Evolutionary conservation across 2,113 vertebrate species (phyloP), one percentile per base, ranked within the genome.

Genomic region (Crocuta crocuta): DNA sequence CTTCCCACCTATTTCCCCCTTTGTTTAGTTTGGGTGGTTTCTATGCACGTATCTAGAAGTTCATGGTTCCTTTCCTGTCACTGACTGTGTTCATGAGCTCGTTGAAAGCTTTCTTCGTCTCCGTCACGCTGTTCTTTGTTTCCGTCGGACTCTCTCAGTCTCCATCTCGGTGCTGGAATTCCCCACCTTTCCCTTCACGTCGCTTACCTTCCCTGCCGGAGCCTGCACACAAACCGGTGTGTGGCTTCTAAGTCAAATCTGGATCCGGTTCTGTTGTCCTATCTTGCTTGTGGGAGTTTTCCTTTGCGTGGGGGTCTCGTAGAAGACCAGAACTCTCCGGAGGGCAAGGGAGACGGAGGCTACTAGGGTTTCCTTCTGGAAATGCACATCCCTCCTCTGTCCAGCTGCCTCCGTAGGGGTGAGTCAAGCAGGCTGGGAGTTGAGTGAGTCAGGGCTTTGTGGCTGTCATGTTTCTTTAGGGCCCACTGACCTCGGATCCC

Each of bases 31-130:
- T 26, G 73, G 15, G 26, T 17, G 28, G 35, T 43, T 23, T 35
- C 71, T n/a, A 17, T 35, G 8, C 50, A 31, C 21, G 12, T 45
- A 39, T 24, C 17, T 31, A 7, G 35, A 76, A 66, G n/a, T 13
- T 55, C 26, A 2, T 0, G 33, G 61, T 35, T 82, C 43, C 48
- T 83, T 10, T 24, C 33, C 3, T 33, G 45, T 10, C 45, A 10
- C n/a, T 10, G 28, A 24, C 23, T 8, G 63, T 28, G 8, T 17
- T 31, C 0, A 0, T 1, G 39, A n/a, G 61, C 45, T 33, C 3
- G 10, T n/a, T 9, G 58, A 33, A 16, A 19, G 31, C 35, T 33
- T 45, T 19, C 24, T 39, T 31, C 81, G 3, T 19, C 58, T 2
- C 17, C 2, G 15, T 24, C 12, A 2, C 2, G 3, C 53, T 43